Conservation (phyloP, 2,888 invertebrate species). For the Tenthredo amoena region DNA sequence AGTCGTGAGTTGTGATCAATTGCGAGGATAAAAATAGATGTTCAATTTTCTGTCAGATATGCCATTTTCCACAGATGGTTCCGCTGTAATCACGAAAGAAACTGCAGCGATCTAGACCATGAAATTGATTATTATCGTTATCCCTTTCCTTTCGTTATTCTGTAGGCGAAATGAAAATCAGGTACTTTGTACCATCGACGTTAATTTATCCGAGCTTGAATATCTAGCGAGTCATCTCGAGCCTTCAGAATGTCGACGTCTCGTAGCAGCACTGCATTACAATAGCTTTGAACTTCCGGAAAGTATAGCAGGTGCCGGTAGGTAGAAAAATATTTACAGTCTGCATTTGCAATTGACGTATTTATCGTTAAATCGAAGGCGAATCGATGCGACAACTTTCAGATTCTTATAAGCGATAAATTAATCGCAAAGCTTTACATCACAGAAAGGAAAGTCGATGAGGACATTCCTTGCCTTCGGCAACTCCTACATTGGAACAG, state of each 20-base stretch:
- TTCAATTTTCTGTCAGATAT: neutral
- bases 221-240: slow-evolving; percentile 82
- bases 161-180: neutral
- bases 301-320: slow-evolving; percentile 78
- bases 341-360: neutral
- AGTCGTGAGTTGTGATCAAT: neutral
- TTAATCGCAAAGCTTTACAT: neutral
- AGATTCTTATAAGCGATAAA: neutral
- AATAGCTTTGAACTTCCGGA: slow-evolving; percentile 77
- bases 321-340: slow-evolving; percentile 14
- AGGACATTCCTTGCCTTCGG: slow-evolving; percentile 80
- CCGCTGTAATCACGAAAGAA: neutral
- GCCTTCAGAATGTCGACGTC: slow-evolving; percentile 80
- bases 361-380: neutral
- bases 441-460: slow-evolving; percentile 78
- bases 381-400: neutral
- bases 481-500: slow-evolving; percentile 82
- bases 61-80: neutral
- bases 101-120: neutral
- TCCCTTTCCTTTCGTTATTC: neutral
- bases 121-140: neutral
- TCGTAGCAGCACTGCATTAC: slow-evolving; percentile 82
- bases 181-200: slow-evolving; percentile 67
- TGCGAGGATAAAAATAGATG: neutral
- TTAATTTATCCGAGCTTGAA: slow-evolving; percentile 75